Percentiles rank a stretch among this genome's conserved stretches.
These are phyloP conservation scores for Ameiurus melas DNA, from an alignment of 2,113 vertebrate species.

Conservation along the genomic window DNA sequence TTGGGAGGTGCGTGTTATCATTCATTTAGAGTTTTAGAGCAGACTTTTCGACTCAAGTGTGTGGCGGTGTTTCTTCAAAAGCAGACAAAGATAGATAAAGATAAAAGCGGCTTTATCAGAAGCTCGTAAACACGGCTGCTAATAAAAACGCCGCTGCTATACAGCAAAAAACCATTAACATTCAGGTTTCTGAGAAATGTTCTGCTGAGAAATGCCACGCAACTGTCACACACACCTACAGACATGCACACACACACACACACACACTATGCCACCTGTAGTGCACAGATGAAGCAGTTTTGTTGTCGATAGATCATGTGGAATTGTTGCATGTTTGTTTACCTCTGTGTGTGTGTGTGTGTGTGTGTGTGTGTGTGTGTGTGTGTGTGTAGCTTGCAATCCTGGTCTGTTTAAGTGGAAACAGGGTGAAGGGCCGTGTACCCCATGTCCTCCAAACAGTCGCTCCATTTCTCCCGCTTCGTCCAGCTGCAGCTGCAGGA, in stretches of 20 bases:
- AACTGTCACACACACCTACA: neutral
- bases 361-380: slow-evolving; percentile 26
- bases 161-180: neutral
- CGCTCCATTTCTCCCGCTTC: slow-evolving; percentile 83
- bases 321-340: neutral
- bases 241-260: neutral
- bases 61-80: neutral
- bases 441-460: slow-evolving; percentile 89
- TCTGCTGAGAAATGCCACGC: too few relatives aligned
- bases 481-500: slow-evolving; percentile 85
- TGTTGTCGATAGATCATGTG: neutral
- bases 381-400: slow-evolving; percentile 78
- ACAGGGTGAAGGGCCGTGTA: slow-evolving; percentile 87
- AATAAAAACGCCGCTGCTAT: neutral
- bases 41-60: slow-evolving; percentile 13
- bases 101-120: slow-evolving; percentile 6
- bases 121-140: neutral
- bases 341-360: neutral
- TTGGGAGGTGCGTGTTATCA: neutral
- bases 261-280: neutral
- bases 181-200: neutral
- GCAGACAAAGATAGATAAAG: neutral
- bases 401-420: slow-evolving; percentile 92
- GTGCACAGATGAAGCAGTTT: neutral
- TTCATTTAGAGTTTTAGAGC: neutral